Conservation (phyloP, 1,140 invertebrate genomes). For the Drosophila busckii region DNA sequence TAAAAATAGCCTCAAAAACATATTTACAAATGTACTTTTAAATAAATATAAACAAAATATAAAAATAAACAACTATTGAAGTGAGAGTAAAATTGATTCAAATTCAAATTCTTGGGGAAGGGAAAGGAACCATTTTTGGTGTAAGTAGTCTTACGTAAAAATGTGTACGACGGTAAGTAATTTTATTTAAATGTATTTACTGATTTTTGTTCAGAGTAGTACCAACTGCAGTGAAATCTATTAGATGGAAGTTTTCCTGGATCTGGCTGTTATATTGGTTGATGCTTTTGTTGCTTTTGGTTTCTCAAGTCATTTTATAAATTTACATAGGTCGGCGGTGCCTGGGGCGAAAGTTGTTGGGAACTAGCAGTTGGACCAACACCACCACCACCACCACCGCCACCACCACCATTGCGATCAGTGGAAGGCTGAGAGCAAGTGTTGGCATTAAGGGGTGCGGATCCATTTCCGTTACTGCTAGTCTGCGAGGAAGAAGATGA, state of each 20-base stretch:
- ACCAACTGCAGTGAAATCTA: too few relatives aligned
- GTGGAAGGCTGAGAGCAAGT: constrained; percentile 81
- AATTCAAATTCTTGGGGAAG: too few relatives aligned
- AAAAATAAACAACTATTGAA: too few relatives aligned
- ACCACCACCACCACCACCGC: constrained; percentile 59
- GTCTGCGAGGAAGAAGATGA: constrained; percentile 72
- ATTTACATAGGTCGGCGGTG: constrained; percentile 93
- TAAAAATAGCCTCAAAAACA: too few relatives aligned
- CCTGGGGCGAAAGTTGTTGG: constrained; percentile 88
- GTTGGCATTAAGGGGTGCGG: constrained; percentile 43
- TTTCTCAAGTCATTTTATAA: constrained; percentile 81
- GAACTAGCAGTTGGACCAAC: constrained; percentile 74
- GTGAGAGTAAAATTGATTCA: too few relatives aligned
- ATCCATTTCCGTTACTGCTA: constrained; percentile 50
- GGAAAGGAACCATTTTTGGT: too few relatives aligned
- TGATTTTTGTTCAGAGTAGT: too few relatives aligned
- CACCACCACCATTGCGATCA: constrained; percentile 82
- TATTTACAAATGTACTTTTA: too few relatives aligned
- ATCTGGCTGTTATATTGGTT: constrained; percentile 2
- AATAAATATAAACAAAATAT: too few relatives aligned
- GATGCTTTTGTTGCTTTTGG: not conserved
- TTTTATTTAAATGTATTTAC: too few relatives aligned
- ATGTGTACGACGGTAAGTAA: too few relatives aligned
- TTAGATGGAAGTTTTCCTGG: constrained; percentile 33
- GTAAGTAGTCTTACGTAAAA: too few relatives aligned